These are phyloP conservation scores for Gila robusta DNA, from an alignment of 2,797 vertebrate species.

Conservation along the genomic window DNA sequence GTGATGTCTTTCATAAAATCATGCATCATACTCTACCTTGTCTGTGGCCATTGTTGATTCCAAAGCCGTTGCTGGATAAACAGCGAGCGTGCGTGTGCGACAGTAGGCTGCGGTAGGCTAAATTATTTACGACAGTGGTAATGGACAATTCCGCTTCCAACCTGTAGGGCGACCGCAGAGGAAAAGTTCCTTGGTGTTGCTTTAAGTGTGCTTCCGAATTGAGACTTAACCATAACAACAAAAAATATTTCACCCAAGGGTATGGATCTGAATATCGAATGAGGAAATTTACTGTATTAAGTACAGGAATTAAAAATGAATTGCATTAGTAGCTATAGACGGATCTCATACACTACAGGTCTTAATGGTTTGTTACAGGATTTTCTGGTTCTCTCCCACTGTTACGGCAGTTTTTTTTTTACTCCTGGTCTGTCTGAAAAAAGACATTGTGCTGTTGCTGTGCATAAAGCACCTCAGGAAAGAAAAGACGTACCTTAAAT, in stretches of 20 bases:
- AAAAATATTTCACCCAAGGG: conserved; percentile 17
- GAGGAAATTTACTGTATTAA: neutral
- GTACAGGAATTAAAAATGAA: neutral
- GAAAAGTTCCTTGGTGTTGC: too few relatives aligned
- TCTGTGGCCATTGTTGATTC: too few relatives aligned
- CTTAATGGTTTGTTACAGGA: neutral
- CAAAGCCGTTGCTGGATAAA: too few relatives aligned
- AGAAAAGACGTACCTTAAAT: conserved; percentile 1
- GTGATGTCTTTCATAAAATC: too few relatives aligned
- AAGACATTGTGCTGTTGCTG: neutral
- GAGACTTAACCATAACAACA: neutral
- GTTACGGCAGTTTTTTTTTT: neutral
- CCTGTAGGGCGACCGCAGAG: too few relatives aligned
- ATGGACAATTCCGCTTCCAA: too few relatives aligned
- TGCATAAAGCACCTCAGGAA: neutral
- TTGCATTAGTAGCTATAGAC: conserved; percentile 2
- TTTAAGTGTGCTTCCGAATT: neutral
- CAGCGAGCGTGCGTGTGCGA: too few relatives aligned
- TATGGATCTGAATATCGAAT: neutral
- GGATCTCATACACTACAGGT: neutral
- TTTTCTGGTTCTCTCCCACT: neutral
- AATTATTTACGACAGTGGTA: too few relatives aligned
- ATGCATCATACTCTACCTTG: too few relatives aligned
- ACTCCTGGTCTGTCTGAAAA: neutral
- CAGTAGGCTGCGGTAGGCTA: too few relatives aligned